phyloP scores from a whole-genome alignment of 2,888 invertebrate species.

The Resseliella maxima region DNA sequence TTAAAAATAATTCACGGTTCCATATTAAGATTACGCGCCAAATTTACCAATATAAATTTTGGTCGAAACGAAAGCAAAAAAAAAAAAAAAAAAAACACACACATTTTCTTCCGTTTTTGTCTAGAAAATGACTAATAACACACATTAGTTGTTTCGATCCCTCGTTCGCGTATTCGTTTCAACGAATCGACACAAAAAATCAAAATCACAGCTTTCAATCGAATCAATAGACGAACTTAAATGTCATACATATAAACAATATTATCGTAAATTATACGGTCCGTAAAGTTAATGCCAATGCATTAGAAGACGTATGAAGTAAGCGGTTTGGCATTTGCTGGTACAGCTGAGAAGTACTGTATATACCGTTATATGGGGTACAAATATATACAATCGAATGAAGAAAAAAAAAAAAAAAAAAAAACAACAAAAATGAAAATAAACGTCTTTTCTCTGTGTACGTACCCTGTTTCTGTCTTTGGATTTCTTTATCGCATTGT shows the following conservation, averaged over 20 bases:
- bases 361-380: constrained; percentile 1
- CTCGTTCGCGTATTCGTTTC: constrained; percentile 14
- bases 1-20: background rate
- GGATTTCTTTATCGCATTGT: background rate
- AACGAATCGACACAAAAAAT: background rate
- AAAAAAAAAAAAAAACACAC: background rate
- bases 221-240: constrained; percentile 43
- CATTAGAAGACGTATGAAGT: background rate
- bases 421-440: background rate
- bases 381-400: no score
- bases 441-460: background rate
- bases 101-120: background rate
- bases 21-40: background rate
- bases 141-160: background rate
- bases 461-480: no score
- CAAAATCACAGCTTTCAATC: constrained; percentile 34
- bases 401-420: no score
- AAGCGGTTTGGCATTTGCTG: background rate
- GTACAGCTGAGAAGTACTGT: constrained; percentile 13
- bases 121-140: background rate
- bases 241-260: constrained; percentile 39
- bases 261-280: constrained; percentile 45
- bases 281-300: constrained; percentile 32
- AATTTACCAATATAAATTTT: background rate
- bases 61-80: no score